These are phyloP conservation scores for Volucella zonaria DNA, from an alignment of 2,888 invertebrate genomes.

Conservation along the genomic window DNA sequence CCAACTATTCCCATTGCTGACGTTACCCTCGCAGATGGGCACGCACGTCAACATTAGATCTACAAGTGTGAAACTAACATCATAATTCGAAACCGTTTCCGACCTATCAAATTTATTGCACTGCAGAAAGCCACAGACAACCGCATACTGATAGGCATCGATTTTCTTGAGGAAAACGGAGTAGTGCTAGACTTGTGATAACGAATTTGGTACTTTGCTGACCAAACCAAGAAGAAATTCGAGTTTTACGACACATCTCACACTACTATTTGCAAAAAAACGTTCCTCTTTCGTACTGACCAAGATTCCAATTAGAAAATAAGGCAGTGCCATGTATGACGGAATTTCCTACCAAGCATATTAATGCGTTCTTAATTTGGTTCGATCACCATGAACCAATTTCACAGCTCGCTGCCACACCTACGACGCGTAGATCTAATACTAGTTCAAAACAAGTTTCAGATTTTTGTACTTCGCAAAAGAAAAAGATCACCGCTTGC, in stretches of 20 bases:
- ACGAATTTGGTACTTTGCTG: constrained; percentile 18
- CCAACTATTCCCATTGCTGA: constrained; percentile 1
- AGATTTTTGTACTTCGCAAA: background rate
- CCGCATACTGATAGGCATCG: constrained; percentile 4
- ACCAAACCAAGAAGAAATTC: constrained; percentile 5
- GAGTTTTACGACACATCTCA: constrained; percentile 14
- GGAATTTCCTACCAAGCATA: no score
- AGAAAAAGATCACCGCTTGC: background rate
- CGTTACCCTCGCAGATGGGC: constrained; percentile 31
- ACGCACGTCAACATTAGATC: constrained; percentile 8
- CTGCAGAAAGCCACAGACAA: constrained; percentile 16
- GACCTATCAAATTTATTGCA: constrained; percentile 26
- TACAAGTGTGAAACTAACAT: constrained; percentile 19
- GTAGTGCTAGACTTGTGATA: background rate
- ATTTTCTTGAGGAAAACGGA: constrained; percentile 35
- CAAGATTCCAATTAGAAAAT: no score
- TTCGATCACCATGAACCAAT: background rate
- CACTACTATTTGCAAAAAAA: background rate
- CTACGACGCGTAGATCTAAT: background rate
- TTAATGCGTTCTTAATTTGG: background rate
- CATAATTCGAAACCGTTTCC: constrained; percentile 22
- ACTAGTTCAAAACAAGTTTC: background rate
- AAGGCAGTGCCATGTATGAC: no score
- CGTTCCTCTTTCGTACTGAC: no score
- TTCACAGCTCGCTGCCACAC: background rate